Evolutionary conservation across 2,797 vertebrate species (phyloP), one percentile per base, ranked within the genome.

Genomic region (Chelmon rostratus): DNA sequence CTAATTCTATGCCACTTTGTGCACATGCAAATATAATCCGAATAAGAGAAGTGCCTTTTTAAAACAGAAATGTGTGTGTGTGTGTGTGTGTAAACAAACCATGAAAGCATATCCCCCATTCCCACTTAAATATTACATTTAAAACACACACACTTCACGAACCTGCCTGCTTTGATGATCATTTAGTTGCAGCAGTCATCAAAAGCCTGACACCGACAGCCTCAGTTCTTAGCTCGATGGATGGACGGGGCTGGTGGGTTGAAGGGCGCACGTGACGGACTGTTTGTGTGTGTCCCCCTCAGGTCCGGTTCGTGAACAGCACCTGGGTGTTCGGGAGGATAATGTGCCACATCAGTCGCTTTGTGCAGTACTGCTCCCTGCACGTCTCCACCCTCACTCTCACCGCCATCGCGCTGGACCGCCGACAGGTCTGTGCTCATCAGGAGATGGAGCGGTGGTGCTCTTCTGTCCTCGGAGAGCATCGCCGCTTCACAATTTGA

Each of bases 331-430:
- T 99, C 2, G 97, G 97, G 65, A 97, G 96, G 73, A 94, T 90
- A 11, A 98, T 99, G 98, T 99, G 97, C 79, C 98, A 99, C 2
- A 88, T 98, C 89, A 99, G 97, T 73, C 96, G 97, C 49, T 99
- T 99, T 49, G 97, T 97, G 0, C 97, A 99, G 88, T 98, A 99
- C 85, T 98, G 97, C 85, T 99, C 97, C 9, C 94, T 99, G 49
- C 97, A 99, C 0, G 97, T 99, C 68, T 99, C 97, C 23, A 97
- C 96, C 1, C 92, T 99, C 85, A 98, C 98, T 0, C 95, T 99
- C 73, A 98, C 97, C 0, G 97, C 96, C 58, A 99, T 99, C 2
- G 97, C 98, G 0, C 83, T 99, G 91, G 98, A 99, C 91, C 95
- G 97, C 59, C 96, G 97, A 49, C 97, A 99, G 97, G 98, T 99